A percentile compares a stretch with the other conserved stretches of the same genome.
These are phyloP conservation scores for Scyliorhinus canicula DNA, from an alignment of 2,797 vertebrate species.

Conservation along the genomic window DNA sequence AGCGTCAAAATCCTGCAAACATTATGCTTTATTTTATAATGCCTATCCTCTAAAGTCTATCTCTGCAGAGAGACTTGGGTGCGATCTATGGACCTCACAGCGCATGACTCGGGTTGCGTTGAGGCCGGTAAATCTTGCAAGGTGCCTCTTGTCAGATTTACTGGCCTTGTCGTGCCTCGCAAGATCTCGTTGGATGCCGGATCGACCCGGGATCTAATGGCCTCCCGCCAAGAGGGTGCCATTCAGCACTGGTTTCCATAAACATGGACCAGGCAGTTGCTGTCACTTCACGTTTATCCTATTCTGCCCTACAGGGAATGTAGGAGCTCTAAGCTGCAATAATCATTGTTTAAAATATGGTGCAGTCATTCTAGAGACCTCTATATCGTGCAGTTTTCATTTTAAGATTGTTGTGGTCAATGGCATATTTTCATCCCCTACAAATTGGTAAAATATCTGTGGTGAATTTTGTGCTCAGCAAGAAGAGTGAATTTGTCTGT, in stretches of 20 bases:
- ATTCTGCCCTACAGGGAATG: background rate
- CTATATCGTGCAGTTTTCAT: background rate
- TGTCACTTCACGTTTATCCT: constrained; percentile 3
- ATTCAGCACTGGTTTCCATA: constrained; percentile 21
- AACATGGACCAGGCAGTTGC: constrained; percentile 3
- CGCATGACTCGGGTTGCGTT: too few relatives aligned
- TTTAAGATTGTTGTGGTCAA: background rate
- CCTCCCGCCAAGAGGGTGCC: too few relatives aligned
- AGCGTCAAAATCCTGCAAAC: too few relatives aligned
- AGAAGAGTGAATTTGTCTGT: background rate
- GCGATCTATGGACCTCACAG: too few relatives aligned
- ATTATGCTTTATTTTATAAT: too few relatives aligned
- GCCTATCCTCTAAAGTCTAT: too few relatives aligned
- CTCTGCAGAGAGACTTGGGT: too few relatives aligned
- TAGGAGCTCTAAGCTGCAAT: background rate
- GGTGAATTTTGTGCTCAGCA: background rate
- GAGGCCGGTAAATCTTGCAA: too few relatives aligned
- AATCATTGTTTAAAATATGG: background rate
- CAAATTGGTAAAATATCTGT: background rate
- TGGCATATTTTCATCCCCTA: background rate
- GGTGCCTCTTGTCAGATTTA: too few relatives aligned
- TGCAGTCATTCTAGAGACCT: background rate
- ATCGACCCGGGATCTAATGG: too few relatives aligned
- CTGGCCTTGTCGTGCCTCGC: too few relatives aligned
- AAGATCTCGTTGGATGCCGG: too few relatives aligned